Evolutionary conservation across 2,888 invertebrate species (phyloP), one percentile per base, ranked within the genome.

Genomic region (Microctonus hyperodae): DNA sequence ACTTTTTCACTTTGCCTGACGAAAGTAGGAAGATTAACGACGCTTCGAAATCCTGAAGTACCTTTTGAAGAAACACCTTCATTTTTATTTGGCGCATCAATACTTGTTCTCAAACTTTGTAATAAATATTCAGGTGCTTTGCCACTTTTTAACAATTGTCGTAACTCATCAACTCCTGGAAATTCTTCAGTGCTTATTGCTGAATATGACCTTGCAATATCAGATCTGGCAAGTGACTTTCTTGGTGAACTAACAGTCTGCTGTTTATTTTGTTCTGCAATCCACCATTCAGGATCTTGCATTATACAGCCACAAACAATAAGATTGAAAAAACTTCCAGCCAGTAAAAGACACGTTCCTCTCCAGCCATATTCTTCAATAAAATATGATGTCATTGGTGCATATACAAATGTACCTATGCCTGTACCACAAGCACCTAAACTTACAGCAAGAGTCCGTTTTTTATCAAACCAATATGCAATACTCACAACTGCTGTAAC

Each of bases 401-500:
- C 94, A 80, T 94, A 95, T 0, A 95, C 85, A 77, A 95, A 94
- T 0, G 96, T 96, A 11, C 96, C 96, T 57, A 95, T 90, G 0
- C 95, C 95, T 0, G 94, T 94, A 6, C 96, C 96, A 75, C 94
- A 94, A 0, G 95, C 95, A 1, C 94, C 93, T 64, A 96, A 86
- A 1, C 95, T 94, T 4, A 94, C 94, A 4, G 96, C 96, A 71
- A 96, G 87, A 55, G 92, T 92, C 40, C 95, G 88, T 78, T 91
- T 92, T 83, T 93, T 93, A 76, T 96, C 95, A 83, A 96, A 96
- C 91, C 96, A 96, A 81, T 94, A 95, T 7, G 96, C 95, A 67
- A 96, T 93, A 64, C 93, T 92, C 5, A 96, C 95, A 5, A 96
- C 95, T 6, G 95, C 95, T 1, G 95, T 93, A 11, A 95, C 95